Conservation (phyloP, 2,113 vertebrate genomes). For the Rutilus rutilus region DNA sequence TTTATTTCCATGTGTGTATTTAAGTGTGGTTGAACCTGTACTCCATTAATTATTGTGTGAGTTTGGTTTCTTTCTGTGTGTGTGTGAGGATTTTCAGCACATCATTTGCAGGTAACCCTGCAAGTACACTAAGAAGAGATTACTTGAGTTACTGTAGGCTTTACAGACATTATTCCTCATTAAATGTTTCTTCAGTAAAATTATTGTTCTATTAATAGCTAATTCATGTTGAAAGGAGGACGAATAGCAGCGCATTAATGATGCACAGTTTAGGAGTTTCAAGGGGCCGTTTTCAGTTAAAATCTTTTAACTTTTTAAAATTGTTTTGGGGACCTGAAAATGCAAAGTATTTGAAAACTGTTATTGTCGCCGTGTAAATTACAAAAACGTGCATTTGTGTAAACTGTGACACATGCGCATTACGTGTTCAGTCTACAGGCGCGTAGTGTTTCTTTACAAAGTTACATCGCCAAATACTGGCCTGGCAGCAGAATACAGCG, state of each 20-base stretch:
- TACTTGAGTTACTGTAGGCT: neutral
- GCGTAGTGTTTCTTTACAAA: no score
- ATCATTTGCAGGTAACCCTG: neutral
- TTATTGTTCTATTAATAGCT: neutral
- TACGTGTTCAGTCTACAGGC: no score
- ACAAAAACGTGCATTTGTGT: no score
- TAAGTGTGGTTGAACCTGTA: neutral
- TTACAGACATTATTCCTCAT: neutral
- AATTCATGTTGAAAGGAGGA: neutral
- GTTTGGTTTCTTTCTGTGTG: neutral
- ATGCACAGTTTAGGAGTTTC: neutral
- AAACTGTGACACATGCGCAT: no score
- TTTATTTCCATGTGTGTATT: conserved; percentile 14
- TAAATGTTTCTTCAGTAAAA: neutral
- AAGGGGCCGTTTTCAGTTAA: no score
- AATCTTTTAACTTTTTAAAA: no score
- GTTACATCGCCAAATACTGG: no score
- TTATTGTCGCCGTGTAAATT: no score
- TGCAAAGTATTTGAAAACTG: no score
- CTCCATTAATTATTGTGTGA: neutral
- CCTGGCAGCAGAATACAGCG: no score
- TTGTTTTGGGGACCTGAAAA: no score
- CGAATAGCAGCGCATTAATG: neutral
- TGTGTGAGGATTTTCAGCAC: neutral
- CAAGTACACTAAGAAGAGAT: conserved; percentile 11